Evolutionary conservation across 2,797 vertebrate genomes (phyloP), one percentile per base, ranked within the genome.

Genomic region (Catostomus latipinnis): DNA sequence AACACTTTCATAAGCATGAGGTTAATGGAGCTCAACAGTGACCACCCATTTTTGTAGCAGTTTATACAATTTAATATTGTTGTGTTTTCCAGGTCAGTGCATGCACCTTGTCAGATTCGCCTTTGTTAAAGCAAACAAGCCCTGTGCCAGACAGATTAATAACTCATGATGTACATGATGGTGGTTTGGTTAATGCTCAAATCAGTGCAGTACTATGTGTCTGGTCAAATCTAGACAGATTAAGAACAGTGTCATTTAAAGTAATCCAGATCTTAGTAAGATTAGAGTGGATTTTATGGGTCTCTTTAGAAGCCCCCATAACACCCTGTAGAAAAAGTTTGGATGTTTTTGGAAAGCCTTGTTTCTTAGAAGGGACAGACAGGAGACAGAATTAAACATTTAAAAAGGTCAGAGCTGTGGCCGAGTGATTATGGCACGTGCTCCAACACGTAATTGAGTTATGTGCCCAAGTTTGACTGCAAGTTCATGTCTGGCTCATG

Each of bases 211-310:
- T 56, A 66, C 57, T 48, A 78, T 54, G 8, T 70, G 74, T 81
- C 83, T 78, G 72, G 60, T 82, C 69, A 80, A 72, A 76, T 72
- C 58, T 77, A 83, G 84, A 85, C 82, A 84, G 80, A 79, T 85
- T 82, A 82, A 16, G 72, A 74, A 73, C 74, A 62, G 70, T 79
- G 81, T 84, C 67, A 73, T 82, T 62, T 78, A 67, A 78, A 71
- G 69, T 74, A 82, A 84, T 86, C 82, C 60, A 74, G 54, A 45
- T 58, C 74, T 71, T 60, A 14, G 49, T 14, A 18, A 66, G 49
- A 63, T 74, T 84, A 65, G 50, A 67, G 13, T 48, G 18, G 50
- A 72, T 66, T 8, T 8, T 72, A 72, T 71, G 60, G 50, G 65
- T 43, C 52, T 56, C 69, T 56, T 71, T 71, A 71, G 69, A 63